Percentiles rank a stretch among this genome's conserved stretches.
Evolutionary conservation across 2,888 invertebrate species (phyloP).

Genomic region (Gerris lacustris): DNA sequence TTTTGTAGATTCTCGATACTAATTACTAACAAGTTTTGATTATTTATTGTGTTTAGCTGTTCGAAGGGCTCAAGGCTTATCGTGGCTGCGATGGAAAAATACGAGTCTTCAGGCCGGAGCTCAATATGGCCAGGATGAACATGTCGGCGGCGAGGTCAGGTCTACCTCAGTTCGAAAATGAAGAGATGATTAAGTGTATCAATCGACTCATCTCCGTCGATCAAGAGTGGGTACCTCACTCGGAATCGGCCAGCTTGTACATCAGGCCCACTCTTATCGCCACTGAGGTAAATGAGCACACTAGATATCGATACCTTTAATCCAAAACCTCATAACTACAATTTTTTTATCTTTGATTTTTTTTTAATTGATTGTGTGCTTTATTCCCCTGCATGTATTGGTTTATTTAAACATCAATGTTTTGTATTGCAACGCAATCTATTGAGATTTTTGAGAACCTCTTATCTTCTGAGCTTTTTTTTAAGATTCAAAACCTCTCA

Average conservation of each 20-base stretch:
- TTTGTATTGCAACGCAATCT: background rate
- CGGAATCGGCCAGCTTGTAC: slow-evolving; percentile 80
- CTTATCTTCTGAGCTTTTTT: background rate
- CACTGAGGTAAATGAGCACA: slow-evolving; percentile 66
- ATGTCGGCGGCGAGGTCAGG: slow-evolving; percentile 69
- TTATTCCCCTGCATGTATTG: too few species aligned
- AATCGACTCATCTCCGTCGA: slow-evolving; percentile 77
- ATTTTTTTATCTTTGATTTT: too few species aligned
- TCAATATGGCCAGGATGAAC: slow-evolving; percentile 91
- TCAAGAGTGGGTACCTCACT: slow-evolving; percentile 94
- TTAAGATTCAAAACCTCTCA: too few species aligned
- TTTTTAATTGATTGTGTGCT: too few species aligned
- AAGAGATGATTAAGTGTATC: slow-evolving; percentile 75
- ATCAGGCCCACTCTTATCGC: slow-evolving; percentile 93
- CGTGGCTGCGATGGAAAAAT: slow-evolving; percentile 84
- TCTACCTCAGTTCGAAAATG: slow-evolving; percentile 76
- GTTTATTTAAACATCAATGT: background rate
- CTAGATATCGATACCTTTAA: too few species aligned
- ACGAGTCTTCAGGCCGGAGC: slow-evolving; percentile 84
- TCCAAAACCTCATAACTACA: too few species aligned
- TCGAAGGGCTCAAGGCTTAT: slow-evolving; percentile 97
- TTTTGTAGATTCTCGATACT: too few species aligned
- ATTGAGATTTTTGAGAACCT: background rate
- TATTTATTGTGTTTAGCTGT: slow-evolving; percentile 51
- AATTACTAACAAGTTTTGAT: too few species aligned